These are phyloP conservation scores for Nettapus auritus DNA, from an alignment of 2,113 vertebrate genomes.

Conservation along the genomic window DNA sequence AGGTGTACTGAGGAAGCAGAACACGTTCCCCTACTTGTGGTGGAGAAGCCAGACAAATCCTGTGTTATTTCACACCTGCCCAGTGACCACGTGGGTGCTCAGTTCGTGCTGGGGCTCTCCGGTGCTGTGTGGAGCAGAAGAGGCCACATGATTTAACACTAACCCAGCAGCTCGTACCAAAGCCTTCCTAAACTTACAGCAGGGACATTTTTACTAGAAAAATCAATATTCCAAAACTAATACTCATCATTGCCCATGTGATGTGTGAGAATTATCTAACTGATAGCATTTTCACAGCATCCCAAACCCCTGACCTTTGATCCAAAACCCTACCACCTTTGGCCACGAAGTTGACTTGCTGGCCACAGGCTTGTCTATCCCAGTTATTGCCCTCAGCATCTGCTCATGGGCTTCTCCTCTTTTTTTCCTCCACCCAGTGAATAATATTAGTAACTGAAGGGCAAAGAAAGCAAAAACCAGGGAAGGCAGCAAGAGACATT, in stretches of 20 bases:
- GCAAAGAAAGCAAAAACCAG: neutral
- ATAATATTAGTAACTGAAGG: neutral
- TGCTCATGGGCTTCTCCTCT: no score
- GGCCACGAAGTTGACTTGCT: neutral
- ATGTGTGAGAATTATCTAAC: neutral
- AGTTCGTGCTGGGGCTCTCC: neutral
- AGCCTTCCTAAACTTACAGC: neutral
- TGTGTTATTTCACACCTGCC: neutral
- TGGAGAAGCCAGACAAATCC: neutral
- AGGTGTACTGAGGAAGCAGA: neutral
- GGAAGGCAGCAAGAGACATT: neutral
- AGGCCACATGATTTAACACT: neutral
- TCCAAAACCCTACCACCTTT: neutral
- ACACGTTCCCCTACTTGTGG: neutral
- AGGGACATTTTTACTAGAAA: neutral
- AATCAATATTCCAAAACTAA: neutral
- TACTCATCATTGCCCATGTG: neutral
- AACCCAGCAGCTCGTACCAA: neutral
- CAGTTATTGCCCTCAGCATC: no score
- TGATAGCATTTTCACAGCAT: neutral
- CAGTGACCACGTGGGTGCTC: neutral
- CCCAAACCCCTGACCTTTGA: neutral
- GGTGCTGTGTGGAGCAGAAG: neutral
- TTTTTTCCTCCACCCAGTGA: no score
- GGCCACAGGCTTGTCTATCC: neutral